phyloP scores from a whole-genome alignment of 2,888 invertebrate genomes.

The Carpatolechia fugitivella region DNA sequence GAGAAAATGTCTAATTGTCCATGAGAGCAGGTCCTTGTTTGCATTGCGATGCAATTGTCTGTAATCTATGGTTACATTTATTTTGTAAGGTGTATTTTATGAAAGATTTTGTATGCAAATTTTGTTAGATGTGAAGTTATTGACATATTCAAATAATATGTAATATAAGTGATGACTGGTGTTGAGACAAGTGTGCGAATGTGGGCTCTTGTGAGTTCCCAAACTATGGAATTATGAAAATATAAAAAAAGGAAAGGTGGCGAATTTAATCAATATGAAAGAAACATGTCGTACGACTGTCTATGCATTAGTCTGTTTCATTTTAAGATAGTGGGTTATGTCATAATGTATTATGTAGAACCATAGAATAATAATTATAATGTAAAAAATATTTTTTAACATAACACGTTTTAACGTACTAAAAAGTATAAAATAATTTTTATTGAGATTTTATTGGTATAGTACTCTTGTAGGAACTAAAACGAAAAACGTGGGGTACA shows the following conservation, averaged over 20 bases:
- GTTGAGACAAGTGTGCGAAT: conserved; percentile 59
- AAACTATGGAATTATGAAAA: conserved; percentile 28
- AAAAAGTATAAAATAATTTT: too few species aligned
- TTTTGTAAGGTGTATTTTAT: conserved; percentile 24
- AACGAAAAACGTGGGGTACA: too few species aligned
- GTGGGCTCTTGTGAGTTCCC: conserved; percentile 42
- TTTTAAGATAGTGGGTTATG: neutral
- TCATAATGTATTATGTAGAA: neutral
- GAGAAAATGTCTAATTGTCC: conserved; percentile 61
- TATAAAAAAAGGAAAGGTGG: conserved; percentile 8
- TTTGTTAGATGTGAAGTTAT: conserved; percentile 32
- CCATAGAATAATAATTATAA: too few species aligned
- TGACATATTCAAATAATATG: conserved; percentile 53
- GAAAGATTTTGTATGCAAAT: conserved; percentile 41
- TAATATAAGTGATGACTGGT: conserved; percentile 21
- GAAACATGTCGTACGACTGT: too few species aligned
- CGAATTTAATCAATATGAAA: too few species aligned
- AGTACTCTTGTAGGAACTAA: too few species aligned
- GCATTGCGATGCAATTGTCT: conserved; percentile 33
- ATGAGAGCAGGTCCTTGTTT: conserved; percentile 41
- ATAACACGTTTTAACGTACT: too few species aligned
- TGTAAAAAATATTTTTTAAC: too few species aligned
- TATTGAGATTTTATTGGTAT: too few species aligned
- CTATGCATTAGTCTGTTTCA: too few species aligned
- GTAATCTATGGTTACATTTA: conserved; percentile 20